Conservation (phyloP, 1,140 invertebrate species). For the Maniola jurtina region DNA sequence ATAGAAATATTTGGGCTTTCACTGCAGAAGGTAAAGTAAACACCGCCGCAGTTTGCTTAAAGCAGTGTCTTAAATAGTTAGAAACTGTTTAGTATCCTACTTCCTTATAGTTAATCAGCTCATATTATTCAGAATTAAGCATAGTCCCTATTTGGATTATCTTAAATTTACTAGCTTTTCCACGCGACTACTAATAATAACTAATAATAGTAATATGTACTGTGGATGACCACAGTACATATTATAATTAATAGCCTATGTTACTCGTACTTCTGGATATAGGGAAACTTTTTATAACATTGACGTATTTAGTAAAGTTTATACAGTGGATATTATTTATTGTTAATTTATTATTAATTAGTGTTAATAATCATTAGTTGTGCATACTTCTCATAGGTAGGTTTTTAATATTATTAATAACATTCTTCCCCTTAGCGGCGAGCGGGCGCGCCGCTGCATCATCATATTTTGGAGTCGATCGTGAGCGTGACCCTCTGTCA, state of each 20-base stretch:
- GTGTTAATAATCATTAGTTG: not conserved
- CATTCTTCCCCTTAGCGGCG: not conserved
- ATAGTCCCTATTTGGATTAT: too few relatives aligned
- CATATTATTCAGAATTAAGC: not conserved
- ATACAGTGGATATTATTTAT: too few relatives aligned
- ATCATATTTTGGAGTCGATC: constrained; percentile 32
- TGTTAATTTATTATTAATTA: too few relatives aligned
- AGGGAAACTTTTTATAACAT: too few relatives aligned
- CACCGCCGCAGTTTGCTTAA: not conserved
- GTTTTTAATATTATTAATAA: not conserved
- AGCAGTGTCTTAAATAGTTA: not conserved
- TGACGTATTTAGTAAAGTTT: too few relatives aligned
- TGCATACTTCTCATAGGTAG: not conserved
- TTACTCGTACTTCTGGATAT: too few relatives aligned
- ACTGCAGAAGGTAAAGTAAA: not conserved
- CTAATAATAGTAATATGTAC: too few relatives aligned
- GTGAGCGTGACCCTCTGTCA: constrained; percentile 22
- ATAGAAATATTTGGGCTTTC: not conserved
- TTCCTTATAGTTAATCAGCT: not conserved
- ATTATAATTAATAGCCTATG: too few relatives aligned
- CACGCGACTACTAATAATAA: too few relatives aligned
- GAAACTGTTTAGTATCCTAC: not conserved
- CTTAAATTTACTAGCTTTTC: too few relatives aligned
- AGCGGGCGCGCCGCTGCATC: too few relatives aligned
- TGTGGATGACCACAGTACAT: too few relatives aligned